A percentile compares a stretch with the other conserved stretches of the same genome.
Conservation (phyloP, 2,888 invertebrate genomes). For the Micropterix aruncella region DNA sequence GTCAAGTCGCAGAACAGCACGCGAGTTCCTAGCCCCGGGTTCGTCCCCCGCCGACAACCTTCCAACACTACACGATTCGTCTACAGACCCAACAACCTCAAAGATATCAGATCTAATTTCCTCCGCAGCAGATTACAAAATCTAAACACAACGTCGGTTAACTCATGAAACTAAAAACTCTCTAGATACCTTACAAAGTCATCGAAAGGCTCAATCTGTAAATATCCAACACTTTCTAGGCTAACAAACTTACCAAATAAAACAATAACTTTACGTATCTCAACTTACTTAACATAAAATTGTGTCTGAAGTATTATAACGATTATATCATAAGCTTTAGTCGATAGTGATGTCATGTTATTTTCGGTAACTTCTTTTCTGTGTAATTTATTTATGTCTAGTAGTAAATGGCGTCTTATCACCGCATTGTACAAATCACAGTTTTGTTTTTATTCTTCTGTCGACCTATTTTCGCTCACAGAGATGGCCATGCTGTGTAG, state of each 20-base stretch:
- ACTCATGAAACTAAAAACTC: too few species aligned
- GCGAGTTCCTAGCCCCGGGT: not conserved
- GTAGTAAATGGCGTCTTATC: too few species aligned
- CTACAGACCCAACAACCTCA: not conserved
- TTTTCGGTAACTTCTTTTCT: too few species aligned
- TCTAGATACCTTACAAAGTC: not conserved
- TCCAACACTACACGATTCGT: not conserved
- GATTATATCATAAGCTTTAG: too few species aligned
- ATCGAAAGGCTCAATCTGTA: not conserved
- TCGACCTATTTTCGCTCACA: too few species aligned
- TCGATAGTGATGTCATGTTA: too few species aligned
- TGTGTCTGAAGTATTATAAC: too few species aligned
- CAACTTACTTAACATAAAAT: too few species aligned
- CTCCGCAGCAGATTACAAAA: not conserved
- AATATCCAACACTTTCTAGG: not conserved
- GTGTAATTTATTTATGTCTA: too few species aligned
- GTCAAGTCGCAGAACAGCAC: constrained; percentile 18
- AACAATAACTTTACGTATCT: too few species aligned
- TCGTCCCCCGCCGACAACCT: not conserved
- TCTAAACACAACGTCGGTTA: not conserved
- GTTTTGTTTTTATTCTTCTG: too few species aligned
- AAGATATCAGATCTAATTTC: not conserved
- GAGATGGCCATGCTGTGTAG: not conserved
- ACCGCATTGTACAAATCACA: too few species aligned
- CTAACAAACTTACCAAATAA: not conserved